A percentile compares a stretch with the other conserved stretches of the same genome.
Conservation (phyloP, 2,797 vertebrate species). For the Rhynchonycteris naso region DNA sequence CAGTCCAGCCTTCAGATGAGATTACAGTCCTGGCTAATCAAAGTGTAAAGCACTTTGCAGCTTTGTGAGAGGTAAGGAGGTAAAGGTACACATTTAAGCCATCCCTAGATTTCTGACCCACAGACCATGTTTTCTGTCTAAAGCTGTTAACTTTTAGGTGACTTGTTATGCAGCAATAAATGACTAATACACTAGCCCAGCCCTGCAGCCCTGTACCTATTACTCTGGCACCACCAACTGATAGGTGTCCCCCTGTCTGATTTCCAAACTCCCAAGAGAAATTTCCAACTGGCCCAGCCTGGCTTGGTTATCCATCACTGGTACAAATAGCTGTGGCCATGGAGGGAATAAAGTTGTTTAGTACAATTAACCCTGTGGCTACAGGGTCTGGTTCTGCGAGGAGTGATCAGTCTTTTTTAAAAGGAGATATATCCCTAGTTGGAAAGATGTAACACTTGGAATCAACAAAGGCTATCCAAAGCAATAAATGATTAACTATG, state of each 20-base stretch:
- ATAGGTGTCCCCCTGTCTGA: not conserved
- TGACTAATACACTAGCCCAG: not conserved
- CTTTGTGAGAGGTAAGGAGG: not conserved
- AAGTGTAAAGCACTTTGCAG: not conserved
- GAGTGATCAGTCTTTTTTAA: not conserved
- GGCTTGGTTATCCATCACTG: not conserved
- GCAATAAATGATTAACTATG: not conserved
- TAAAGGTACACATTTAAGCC: not conserved
- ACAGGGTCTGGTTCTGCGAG: not conserved
- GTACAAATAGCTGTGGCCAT: not conserved
- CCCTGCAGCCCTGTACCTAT: not conserved
- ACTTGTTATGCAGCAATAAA: not conserved
- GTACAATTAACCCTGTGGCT: not conserved
- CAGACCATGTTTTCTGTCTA: not conserved
- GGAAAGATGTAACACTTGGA: not conserved
- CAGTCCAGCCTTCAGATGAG: not conserved
- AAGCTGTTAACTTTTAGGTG: not conserved
- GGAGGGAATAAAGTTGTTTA: not conserved
- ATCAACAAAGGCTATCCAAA: not conserved
- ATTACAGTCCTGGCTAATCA: not conserved
- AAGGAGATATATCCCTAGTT: not conserved
- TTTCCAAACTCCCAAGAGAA: not conserved
- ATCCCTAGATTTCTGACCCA: not conserved
- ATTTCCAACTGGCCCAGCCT: not conserved
- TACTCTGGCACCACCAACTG: not conserved